These are phyloP conservation scores for Poeciliopsis infans DNA, from an alignment of 2,797 vertebrate genomes.

Conservation along the genomic window DNA sequence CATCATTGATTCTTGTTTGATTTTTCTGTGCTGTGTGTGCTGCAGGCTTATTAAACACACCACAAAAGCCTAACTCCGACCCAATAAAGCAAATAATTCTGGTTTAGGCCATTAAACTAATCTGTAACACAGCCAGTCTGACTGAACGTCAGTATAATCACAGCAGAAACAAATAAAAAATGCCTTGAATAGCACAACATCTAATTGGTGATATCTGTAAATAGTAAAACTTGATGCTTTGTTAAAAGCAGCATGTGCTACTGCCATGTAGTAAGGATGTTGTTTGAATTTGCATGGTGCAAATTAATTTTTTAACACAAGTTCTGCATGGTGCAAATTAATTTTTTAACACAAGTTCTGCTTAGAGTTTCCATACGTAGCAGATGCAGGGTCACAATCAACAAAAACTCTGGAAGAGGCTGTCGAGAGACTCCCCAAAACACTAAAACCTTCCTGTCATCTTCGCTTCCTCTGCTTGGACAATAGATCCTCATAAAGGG, in stretches of 20 bases:
- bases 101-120: too few species aligned
- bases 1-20: too few species aligned
- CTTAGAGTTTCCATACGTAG: background rate
- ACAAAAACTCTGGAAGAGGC: constrained; percentile 7
- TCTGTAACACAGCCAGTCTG: background rate
- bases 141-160: background rate
- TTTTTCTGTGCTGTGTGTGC: too few species aligned
- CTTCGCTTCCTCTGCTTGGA: constrained; percentile 50
- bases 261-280: background rate
- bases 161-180: background rate
- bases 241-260: background rate
- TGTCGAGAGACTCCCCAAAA: constrained; percentile 29
- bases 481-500: constrained; percentile 59
- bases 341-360: background rate
- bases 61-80: too few species aligned
- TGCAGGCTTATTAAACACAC: too few species aligned
- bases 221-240: background rate
- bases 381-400: background rate
- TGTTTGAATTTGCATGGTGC: background rate
- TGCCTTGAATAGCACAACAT: background rate
- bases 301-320: background rate
- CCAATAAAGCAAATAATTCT: too few species aligned
- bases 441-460: constrained; percentile 55
- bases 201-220: background rate
- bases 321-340: background rate